Evolutionary conservation across 2,113 vertebrate genomes (phyloP).

Genomic region (Tragulus kanchil): DNA sequence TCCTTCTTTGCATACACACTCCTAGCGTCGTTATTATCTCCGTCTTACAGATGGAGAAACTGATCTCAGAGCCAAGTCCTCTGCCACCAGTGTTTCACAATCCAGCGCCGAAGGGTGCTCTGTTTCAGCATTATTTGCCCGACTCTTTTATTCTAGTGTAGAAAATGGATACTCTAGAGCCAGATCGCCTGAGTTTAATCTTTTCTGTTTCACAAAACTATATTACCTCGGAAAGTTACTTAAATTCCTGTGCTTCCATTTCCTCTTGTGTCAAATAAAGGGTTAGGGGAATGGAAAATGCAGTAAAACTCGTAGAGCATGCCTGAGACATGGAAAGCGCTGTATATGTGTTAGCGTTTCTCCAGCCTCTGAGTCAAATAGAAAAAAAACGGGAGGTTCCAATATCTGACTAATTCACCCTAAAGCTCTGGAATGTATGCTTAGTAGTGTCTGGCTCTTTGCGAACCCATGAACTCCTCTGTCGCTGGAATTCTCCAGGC

Average conservation of each 20-base stretch:
- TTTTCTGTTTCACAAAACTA: background rate
- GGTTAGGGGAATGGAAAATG: background rate
- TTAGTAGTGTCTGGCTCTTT: too few relatives aligned
- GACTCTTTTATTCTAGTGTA: background rate
- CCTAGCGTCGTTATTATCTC: background rate
- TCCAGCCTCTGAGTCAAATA: background rate
- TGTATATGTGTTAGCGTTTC: background rate
- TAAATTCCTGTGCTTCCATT: background rate
- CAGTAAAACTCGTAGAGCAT: background rate
- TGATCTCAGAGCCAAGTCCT: background rate
- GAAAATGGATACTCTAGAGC: background rate
- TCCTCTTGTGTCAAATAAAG: slow-evolving; percentile 1
- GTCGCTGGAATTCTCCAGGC: too few relatives aligned
- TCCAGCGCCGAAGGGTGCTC: background rate
- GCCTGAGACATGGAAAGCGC: background rate
- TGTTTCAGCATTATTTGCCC: background rate
- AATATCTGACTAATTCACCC: background rate
- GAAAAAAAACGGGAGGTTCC: background rate
- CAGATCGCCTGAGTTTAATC: background rate
- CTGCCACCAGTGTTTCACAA: background rate
- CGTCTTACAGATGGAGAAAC: slow-evolving; percentile 14
- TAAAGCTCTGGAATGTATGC: background rate
- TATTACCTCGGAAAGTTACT: background rate
- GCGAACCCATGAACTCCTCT: too few relatives aligned
- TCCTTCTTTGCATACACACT: background rate